Evolutionary conservation across 2,113 vertebrate genomes (phyloP), one percentile per base, ranked within the genome.

Genomic region (Pao palembangensis): DNA sequence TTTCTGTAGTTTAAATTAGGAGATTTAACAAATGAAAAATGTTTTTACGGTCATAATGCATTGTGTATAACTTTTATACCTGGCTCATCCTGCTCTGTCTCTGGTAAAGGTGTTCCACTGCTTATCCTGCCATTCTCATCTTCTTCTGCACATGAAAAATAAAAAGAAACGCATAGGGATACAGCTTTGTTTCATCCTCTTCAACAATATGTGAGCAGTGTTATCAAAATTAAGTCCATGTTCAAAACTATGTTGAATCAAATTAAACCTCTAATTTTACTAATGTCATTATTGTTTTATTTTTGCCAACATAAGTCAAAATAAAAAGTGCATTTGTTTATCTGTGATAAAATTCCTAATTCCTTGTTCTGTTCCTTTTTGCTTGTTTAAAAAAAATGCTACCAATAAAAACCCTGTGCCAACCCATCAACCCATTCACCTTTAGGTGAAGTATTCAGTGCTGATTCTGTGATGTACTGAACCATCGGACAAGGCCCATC

Each of bases 391-490:
- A 23, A 23, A 23, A 31, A 31, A 31, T 31, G 5, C 8, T 38
- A 12, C 8, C 10, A 38, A 38, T 38, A 38, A 38, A 38, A 38
- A 38, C 11, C 28, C 28, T 11, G 34, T 8, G 4, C 34, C 34
- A 38, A 12, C 11, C 34, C 34, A 38, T 38, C 76, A n/a, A n/a
- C n/a, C n/a, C n/a, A n/a, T n/a, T n/a, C n/a, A 89, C 88, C 86
- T 81, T 84, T 76, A 28, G 19, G 1, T 7, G 55, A 3, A 16
- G 53, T 19, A 25, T 64, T 77, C 34, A 85, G 10, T 55, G 55
- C 62, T 13, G 44, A 65, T 55, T 87, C 79, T 0, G 77, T 85
- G 70, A 88, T 61, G 61, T 84, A 87, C 14, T 81, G 71, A 21
- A 58, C 62, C 64, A 88, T 15, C 5, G 80, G 85, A 61, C 72